Conservation (phyloP, 2,797 vertebrate genomes). For the Ctenochaetus hawaiiensis region DNA sequence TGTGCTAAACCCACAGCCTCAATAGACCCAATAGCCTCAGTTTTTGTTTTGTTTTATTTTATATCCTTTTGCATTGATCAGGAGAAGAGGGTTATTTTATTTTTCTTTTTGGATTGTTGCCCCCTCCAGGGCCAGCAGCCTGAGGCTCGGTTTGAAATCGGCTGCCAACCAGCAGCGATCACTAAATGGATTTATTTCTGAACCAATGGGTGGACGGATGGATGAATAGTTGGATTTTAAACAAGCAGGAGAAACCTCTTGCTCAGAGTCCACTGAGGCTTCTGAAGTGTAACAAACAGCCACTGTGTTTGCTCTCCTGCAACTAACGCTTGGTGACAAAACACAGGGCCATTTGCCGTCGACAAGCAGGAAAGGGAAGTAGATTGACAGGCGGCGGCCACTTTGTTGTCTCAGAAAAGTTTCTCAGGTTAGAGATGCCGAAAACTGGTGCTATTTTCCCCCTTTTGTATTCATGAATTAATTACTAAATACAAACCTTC, state of each 20-base stretch:
- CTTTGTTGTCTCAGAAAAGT: conserved; percentile 83
- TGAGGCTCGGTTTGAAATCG: conserved; percentile 60
- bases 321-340: conserved; percentile 44
- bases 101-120: conserved; percentile 59
- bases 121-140: conserved; percentile 60
- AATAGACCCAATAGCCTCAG: conserved; percentile 72
- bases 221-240: conserved; percentile 58
- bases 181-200: conserved; percentile 70
- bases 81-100: conserved; percentile 34
- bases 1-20: conserved; percentile 58
- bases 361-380: conserved; percentile 85
- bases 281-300: conserved; percentile 54
- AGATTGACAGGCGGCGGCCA: conserved; percentile 75
- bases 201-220: conserved; percentile 42
- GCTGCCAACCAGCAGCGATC: conserved; percentile 66
- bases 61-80: conserved; percentile 47
- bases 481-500: conserved; percentile 75
- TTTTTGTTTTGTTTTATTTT: conserved; percentile 55
- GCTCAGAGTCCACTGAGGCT: conserved; percentile 52
- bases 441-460: conserved; percentile 93
- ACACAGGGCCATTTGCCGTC: conserved; percentile 66
- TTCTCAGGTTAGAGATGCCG: conserved; percentile 96
- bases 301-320: conserved; percentile 50
- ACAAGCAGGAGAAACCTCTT: conserved; percentile 63
- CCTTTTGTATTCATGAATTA: conserved; percentile 63